Conservation (phyloP, 2,797 vertebrate genomes). For the Danio tinwini region DNA sequence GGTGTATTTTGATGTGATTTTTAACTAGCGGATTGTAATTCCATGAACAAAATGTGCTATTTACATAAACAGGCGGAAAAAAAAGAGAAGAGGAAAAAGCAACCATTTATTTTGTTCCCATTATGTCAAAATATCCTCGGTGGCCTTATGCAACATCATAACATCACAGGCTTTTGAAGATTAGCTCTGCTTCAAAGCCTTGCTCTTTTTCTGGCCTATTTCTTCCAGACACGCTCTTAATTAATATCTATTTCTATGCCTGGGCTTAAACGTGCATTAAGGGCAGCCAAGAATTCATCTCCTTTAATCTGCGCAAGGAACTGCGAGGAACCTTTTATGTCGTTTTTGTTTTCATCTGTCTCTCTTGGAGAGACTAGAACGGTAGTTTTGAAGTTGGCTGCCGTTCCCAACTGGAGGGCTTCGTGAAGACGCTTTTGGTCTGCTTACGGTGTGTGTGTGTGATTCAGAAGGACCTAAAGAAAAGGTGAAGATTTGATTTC, state of each 20-base stretch:
- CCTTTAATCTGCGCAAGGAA: slow-evolving; percentile 63
- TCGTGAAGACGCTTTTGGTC: slow-evolving; percentile 52
- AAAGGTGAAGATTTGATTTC: slow-evolving; percentile 57
- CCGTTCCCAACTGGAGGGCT: slow-evolving; percentile 55
- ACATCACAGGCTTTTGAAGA: slow-evolving; percentile 57
- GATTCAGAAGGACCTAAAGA: slow-evolving; percentile 39
- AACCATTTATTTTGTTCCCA: slow-evolving; percentile 62
- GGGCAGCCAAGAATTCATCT: slow-evolving; percentile 61
- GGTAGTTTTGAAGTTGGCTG: slow-evolving; percentile 54
- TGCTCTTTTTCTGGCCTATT: slow-evolving; percentile 52
- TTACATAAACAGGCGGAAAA: slow-evolving; percentile 56
- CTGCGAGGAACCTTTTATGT: slow-evolving; percentile 59
- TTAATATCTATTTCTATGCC: slow-evolving; percentile 64
- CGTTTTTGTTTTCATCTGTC: slow-evolving; percentile 42
- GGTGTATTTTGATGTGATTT: slow-evolving; percentile 10
- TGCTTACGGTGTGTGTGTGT: slow-evolving; percentile 27
- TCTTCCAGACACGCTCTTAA: slow-evolving; percentile 57
- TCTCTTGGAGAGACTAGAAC: slow-evolving; percentile 51
- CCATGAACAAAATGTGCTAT: slow-evolving; percentile 52
- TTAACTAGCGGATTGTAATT: slow-evolving; percentile 44
- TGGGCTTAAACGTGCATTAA: slow-evolving; percentile 60
- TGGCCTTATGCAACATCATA: slow-evolving; percentile 60
- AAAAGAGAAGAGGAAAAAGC: neutral
- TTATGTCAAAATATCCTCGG: slow-evolving; percentile 63
- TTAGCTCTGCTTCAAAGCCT: slow-evolving; percentile 61